Evolutionary conservation across 1,140 invertebrate species (phyloP).

Genomic region (Monochamus saltuarius): DNA sequence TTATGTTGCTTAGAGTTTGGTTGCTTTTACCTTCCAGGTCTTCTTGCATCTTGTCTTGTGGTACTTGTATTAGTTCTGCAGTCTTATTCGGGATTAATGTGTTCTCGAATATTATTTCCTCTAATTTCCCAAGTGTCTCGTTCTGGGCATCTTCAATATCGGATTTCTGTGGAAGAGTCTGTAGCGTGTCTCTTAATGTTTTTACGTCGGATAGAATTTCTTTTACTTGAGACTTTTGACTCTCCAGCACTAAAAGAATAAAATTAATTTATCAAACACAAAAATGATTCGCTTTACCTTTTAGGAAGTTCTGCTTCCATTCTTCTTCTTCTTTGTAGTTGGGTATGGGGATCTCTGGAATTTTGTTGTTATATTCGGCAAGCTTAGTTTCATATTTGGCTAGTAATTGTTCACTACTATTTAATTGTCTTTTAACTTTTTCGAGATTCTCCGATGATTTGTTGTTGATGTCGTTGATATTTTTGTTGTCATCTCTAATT

Average conservation of each 20-base stretch:
- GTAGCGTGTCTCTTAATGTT: constrained; percentile 22
- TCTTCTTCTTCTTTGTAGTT: constrained; percentile 52
- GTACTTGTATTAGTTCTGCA: constrained; percentile 6
- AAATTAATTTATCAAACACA: neutral
- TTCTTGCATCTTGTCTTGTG: constrained; percentile 36
- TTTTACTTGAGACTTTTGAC: constrained; percentile 37
- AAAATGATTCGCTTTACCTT: constrained; percentile 30
- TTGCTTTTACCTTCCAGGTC: constrained; percentile 52
- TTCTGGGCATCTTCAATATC: constrained; percentile 36
- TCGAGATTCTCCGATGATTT: constrained; percentile 44
- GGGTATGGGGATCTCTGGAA: constrained; percentile 36
- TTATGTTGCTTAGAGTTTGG: constrained; percentile 57
- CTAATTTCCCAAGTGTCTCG: constrained; percentile 27
- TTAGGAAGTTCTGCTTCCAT: constrained; percentile 50
- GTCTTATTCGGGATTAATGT: constrained; percentile 10
- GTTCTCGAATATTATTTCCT: constrained; percentile 22
- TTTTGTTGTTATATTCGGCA: constrained; percentile 56
- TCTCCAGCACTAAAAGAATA: constrained; percentile 35
- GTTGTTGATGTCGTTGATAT: constrained; percentile 42
- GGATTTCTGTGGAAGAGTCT: constrained; percentile 28
- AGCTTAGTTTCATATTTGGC: constrained; percentile 59
- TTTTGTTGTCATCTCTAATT: constrained; percentile 45
- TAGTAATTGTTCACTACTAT: constrained; percentile 54
- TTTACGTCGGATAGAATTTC: constrained; percentile 36
- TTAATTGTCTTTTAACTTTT: constrained; percentile 44